Evolutionary conservation across 1,140 invertebrate genomes (phyloP).

Genomic region (Drosophila obscura): DNA sequence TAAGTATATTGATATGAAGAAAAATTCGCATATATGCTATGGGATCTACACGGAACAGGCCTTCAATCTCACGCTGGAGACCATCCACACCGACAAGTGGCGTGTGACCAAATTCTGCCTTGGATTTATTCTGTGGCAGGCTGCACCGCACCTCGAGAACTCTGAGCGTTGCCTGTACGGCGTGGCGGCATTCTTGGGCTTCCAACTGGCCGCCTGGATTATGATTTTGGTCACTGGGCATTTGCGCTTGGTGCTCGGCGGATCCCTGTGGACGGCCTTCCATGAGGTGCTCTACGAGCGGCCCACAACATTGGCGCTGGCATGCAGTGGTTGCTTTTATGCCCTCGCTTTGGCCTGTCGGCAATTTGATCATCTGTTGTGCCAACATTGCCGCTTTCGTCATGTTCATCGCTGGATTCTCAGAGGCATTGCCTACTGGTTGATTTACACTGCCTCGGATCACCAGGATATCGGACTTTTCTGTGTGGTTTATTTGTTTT

Average conservation of each 20-base stretch:
- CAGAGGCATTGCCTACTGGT: not conserved
- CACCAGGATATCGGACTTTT: not conserved
- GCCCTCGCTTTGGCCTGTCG: not conserved
- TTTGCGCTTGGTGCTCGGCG: not conserved
- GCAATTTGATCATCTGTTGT: not conserved
- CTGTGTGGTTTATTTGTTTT: not conserved
- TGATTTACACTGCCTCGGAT: conserved; percentile 13
- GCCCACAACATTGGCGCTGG: not conserved
- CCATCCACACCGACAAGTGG: not conserved
- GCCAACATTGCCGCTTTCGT: not conserved
- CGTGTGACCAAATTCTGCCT: conserved; percentile 10
- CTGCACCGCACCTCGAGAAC: not conserved
- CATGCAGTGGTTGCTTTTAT: not conserved
- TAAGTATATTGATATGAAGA: not conserved
- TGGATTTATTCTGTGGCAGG: not conserved
- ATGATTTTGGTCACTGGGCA: not conserved
- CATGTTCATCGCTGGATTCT: not conserved
- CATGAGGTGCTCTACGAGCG: conserved; percentile 12
- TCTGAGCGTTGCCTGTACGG: not conserved
- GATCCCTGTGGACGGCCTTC: conserved; percentile 1
- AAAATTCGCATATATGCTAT: not conserved
- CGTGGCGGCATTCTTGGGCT: conserved; percentile 10
- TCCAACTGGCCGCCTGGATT: not conserved
- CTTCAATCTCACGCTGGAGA: conserved; percentile 6
- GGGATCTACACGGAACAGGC: conserved; percentile 7